These are phyloP conservation scores for Cephus nigrinus DNA, from an alignment of 2,888 invertebrate genomes.

Conservation along the genomic window DNA sequence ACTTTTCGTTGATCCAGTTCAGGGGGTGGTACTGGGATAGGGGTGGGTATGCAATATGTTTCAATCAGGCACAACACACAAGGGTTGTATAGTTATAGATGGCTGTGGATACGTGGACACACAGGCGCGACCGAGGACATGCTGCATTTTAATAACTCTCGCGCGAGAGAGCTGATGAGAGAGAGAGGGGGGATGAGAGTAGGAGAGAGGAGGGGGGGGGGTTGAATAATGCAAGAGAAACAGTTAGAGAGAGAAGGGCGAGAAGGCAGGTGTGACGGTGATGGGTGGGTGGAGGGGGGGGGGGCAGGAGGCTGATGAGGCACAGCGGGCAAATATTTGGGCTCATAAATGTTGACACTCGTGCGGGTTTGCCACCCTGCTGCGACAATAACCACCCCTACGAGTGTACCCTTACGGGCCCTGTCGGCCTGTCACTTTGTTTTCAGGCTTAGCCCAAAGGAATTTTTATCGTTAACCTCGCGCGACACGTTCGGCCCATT, in stretches of 20 bases:
- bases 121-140: background rate
- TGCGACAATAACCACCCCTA: constrained; percentile 12
- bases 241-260: background rate
- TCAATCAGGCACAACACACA: constrained; percentile 8
- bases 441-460: background rate
- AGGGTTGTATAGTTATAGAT: constrained; percentile 14
- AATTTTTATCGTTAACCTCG: constrained; percentile 4
- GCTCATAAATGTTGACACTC: constrained; percentile 22
- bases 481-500: background rate
- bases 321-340: constrained; percentile 19
- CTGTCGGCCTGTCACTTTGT: background rate
- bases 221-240: background rate
- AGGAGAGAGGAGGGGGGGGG: too few relatives aligned
- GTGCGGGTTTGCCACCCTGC: constrained; percentile 7
- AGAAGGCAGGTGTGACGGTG: background rate
- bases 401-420: background rate
- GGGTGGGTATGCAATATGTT: background rate
- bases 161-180: background rate
- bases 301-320: constrained; percentile 16
- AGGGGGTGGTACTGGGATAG: background rate
- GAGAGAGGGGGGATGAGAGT: too few relatives aligned
- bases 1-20: background rate
- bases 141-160: background rate
- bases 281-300: constrained; percentile 1
- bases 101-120: constrained; percentile 1